phyloP scores from a whole-genome alignment of 2,797 vertebrate genomes.

The Hemibagrus guttatus region DNA sequence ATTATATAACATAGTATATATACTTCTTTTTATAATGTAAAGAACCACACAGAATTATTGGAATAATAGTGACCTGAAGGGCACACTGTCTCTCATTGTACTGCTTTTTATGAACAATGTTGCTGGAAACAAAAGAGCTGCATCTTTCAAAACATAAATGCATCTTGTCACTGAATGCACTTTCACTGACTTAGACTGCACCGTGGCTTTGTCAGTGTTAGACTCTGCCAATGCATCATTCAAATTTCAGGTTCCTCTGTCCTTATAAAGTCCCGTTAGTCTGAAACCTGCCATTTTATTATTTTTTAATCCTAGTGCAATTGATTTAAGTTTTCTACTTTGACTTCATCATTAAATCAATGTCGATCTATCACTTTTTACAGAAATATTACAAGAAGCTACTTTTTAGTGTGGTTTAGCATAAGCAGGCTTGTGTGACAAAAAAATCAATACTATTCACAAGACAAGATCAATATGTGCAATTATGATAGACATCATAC shows the following conservation, averaged over 20 bases:
- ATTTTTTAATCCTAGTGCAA: background rate
- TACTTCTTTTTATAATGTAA: no score
- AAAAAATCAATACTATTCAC: slow-evolving; percentile 11
- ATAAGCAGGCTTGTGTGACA: background rate
- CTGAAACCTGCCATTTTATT: background rate
- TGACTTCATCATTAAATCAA: background rate
- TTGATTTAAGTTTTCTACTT: background rate
- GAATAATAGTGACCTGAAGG: no score
- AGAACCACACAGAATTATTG: no score
- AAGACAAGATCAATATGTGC: slow-evolving; percentile 38
- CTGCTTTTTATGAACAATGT: no score
- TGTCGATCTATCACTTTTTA: background rate
- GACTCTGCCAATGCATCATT: background rate
- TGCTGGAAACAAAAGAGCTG: no score
- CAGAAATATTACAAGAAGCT: slow-evolving; percentile 2
- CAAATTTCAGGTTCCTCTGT: background rate
- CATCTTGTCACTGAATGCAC: no score
- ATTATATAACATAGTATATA: no score
- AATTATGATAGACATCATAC: slow-evolving; percentile 34
- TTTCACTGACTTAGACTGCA: background rate
- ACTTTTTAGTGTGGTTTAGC: background rate
- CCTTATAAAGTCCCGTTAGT: background rate
- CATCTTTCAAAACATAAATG: no score
- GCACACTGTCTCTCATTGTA: no score
- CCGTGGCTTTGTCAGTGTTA: background rate